Evolutionary conservation across 1,140 invertebrate genomes (phyloP).

Genomic region (Eurytemora carolleeae): DNA sequence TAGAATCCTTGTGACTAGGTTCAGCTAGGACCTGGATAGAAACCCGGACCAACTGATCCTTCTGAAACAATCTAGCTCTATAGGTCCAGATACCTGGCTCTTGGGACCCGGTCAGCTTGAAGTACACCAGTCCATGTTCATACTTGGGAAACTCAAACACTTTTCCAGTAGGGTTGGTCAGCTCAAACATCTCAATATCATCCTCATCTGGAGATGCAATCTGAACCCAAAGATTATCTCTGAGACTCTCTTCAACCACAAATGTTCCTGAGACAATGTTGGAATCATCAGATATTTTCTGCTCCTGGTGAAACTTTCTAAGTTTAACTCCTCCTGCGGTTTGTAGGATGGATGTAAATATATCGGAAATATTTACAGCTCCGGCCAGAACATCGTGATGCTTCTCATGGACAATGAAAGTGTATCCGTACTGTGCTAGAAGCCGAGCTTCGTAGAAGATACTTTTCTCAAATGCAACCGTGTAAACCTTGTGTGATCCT

Average conservation of each 20-base stretch:
- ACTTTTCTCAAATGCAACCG: not conserved
- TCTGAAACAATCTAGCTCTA: slow-evolving; percentile 3
- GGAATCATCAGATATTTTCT: not conserved
- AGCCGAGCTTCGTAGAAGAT: not conserved
- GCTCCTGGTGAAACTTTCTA: not conserved
- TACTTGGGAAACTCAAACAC: slow-evolving; percentile 17
- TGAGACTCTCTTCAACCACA: slow-evolving; percentile 14
- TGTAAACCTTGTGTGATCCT: not conserved
- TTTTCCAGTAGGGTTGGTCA: slow-evolving; percentile 18
- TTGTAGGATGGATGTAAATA: slow-evolving; percentile 1
- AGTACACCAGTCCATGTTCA: slow-evolving; percentile 20
- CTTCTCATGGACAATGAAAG: not conserved
- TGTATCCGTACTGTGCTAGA: not conserved
- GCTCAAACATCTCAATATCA: slow-evolving; percentile 16
- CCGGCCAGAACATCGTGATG: not conserved
- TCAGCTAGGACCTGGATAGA: slow-evolving; percentile 18
- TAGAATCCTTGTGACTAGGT: slow-evolving; percentile 16
- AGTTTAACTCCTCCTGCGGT: not conserved
- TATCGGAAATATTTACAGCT: not conserved
- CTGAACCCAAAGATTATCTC: slow-evolving; percentile 11
- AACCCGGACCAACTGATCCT: slow-evolving; percentile 4
- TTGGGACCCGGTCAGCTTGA: slow-evolving; percentile 17
- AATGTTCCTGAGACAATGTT: slow-evolving; percentile 3
- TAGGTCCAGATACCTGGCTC: slow-evolving; percentile 19
- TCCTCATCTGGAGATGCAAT: slow-evolving; percentile 3